Base-by-base conservation (phyloP, 2,797 vertebrate genomes). In the Urophycis tenuis region DNA sequence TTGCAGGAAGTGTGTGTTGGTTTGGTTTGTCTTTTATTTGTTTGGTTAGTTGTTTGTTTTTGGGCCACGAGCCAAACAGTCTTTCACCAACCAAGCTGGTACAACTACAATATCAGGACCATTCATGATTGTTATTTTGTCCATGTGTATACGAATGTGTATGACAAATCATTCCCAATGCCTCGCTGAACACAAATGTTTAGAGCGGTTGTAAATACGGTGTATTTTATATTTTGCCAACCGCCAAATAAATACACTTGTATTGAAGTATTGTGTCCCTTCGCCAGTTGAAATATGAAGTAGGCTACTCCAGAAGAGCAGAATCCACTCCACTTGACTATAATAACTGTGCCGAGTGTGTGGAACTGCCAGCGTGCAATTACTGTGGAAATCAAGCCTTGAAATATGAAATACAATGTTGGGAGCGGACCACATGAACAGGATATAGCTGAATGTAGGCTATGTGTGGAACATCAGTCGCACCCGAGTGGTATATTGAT, bases 331-430 rank as follows among this genome's bases (percentile, higher is more conserved):
- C 75, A 80, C 83, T 85, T 76, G 33, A 86, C 76, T 78, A 77
- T 88, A 87, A 90, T 89, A 86, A 83, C 84, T 67, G 79, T 75
- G 74, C 83, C 83, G 14, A 80, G 14, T 72, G 79, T 78, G 73
- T 77, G 80, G 34, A 35, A 49, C 0, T 5, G 32, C 29, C 45
- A 45, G 35, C 67, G 75, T 49, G 78, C 72, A 30, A 75, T 64
- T 17, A 1, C 11, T 75, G 17, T 72, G 34, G 74, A 74, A 74
- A 69, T 30, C 3, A 25, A 25, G 15, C 77, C 73, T 81, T 75
- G 17, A 32, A 35, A 80, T 80, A 73, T 2, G 76, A 76, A 76
- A 75, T 74, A 75, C 74, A 19, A 53, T 6, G 45, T 22, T 53
- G 22, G 5, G 6, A 49, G 5, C 3, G 15, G 17, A 49, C 19